Conservation (phyloP, 2,797 vertebrate species). For the Pagetopsis macropterus region DNA sequence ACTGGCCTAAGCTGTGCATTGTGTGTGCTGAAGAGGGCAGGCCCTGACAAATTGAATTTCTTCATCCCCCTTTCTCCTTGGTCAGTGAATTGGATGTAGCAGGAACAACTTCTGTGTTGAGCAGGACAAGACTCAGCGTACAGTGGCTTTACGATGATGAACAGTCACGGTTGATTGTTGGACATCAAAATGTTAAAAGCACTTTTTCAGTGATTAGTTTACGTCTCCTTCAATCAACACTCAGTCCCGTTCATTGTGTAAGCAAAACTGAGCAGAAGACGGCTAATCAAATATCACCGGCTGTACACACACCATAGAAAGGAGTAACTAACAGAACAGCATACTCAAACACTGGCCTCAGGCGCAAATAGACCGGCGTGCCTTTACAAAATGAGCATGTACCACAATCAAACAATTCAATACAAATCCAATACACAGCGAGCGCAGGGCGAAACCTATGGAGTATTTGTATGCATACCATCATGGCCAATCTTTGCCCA, state of each 20-base stretch:
- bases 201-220: slow-evolving; percentile 11
- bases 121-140: slow-evolving; percentile 23
- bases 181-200: slow-evolving; percentile 16
- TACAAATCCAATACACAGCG: not conserved
- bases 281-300: not conserved
- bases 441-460: not conserved
- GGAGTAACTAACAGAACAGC: not conserved
- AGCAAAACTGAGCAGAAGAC: not conserved
- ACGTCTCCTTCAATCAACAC: slow-evolving; percentile 10
- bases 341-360: not conserved
- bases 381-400: slow-evolving; percentile 7
- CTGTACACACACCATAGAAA: not conserved
- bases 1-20: slow-evolving; percentile 56
- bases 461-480: slow-evolving; percentile 23
- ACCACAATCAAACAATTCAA: not conserved
- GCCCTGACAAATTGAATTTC: slow-evolving; percentile 68
- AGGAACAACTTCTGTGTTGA: slow-evolving; percentile 25
- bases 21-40: slow-evolving; percentile 61
- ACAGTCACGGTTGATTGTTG: slow-evolving; percentile 24
- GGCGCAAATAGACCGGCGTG: not conserved
- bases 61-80: slow-evolving; percentile 58
- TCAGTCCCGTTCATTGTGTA: not conserved
- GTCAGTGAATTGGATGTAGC: slow-evolving; percentile 59
- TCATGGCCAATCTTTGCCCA: slow-evolving; percentile 33
- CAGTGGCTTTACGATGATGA: slow-evolving; percentile 21